phyloP scores from a whole-genome alignment of 2,797 vertebrate species.

The Mallotus villosus region DNA sequence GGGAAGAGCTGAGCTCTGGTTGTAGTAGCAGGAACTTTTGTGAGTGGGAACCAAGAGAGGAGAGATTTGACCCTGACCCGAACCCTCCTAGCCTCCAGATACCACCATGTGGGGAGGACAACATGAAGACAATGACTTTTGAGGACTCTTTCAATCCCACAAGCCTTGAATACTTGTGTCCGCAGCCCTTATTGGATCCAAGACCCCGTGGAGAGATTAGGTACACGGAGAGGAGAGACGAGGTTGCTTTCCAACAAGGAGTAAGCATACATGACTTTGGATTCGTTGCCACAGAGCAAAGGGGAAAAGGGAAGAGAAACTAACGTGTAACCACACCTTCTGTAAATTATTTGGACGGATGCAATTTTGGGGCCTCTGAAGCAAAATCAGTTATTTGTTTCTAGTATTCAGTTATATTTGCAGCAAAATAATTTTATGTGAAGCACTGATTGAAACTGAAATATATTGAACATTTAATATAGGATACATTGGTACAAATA shows the following conservation, averaged over 20 bases:
- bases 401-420: too few relatives aligned
- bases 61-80: conserved; percentile 8
- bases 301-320: too few relatives aligned
- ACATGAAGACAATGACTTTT: conserved; percentile 3
- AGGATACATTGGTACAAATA: too few relatives aligned
- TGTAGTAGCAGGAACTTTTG: neutral
- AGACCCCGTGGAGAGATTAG: conserved; percentile 18
- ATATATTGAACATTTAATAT: too few relatives aligned
- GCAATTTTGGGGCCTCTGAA: too few relatives aligned
- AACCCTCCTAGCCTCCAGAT: neutral
- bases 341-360: too few relatives aligned
- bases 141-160: conserved; percentile 36
- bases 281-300: conserved; percentile 51
- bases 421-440: too few relatives aligned
- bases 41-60: conserved; percentile 1
- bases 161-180: conserved; percentile 17
- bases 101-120: neutral
- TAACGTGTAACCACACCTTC: too few relatives aligned
- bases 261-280: conserved; percentile 60
- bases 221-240: neutral
- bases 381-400: too few relatives aligned
- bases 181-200: conserved; percentile 61
- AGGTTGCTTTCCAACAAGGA: neutral
- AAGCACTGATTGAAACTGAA: too few relatives aligned
- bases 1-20: neutral